Percentiles rank a stretch among this genome's conserved stretches.
phyloP scores from a whole-genome alignment of 1,140 invertebrate species.

The Meloidogyne chitwoodi region DNA sequence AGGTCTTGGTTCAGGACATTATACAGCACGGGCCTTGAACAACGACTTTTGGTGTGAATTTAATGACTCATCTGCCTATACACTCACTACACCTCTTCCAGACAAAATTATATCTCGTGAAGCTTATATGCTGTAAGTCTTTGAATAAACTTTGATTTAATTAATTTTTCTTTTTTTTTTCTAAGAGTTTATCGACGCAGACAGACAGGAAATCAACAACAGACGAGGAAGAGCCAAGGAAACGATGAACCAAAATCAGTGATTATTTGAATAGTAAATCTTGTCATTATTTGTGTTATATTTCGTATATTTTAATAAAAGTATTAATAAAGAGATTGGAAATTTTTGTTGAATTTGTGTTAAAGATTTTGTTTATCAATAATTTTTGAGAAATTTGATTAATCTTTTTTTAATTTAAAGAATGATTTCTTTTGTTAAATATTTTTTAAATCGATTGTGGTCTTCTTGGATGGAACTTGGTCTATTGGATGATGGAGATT shows the following conservation, averaged over 20 bases:
- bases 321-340: too few relatives aligned
- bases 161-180: background rate
- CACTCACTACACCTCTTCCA: background rate
- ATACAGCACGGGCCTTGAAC: constrained; percentile 52
- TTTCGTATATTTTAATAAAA: background rate
- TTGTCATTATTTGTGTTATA: background rate
- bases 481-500: constrained; percentile 5
- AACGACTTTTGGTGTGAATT: constrained; percentile 67
- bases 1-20: constrained; percentile 62
- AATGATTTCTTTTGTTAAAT: background rate
- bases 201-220: background rate
- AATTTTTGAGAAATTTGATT: background rate
- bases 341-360: too few relatives aligned
- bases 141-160: background rate
- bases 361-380: too few relatives aligned
- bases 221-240: background rate
- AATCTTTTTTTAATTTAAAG: background rate
- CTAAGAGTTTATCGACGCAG: constrained; percentile 1
- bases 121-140: constrained; percentile 46
- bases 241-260: background rate
- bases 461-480: background rate
- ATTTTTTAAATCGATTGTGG: background rate
- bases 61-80: constrained; percentile 65
- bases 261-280: too few relatives aligned
- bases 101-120: constrained; percentile 38